Evolutionary conservation across 1,140 invertebrate species (phyloP).

Genomic region (Drosophila eugracilis): DNA sequence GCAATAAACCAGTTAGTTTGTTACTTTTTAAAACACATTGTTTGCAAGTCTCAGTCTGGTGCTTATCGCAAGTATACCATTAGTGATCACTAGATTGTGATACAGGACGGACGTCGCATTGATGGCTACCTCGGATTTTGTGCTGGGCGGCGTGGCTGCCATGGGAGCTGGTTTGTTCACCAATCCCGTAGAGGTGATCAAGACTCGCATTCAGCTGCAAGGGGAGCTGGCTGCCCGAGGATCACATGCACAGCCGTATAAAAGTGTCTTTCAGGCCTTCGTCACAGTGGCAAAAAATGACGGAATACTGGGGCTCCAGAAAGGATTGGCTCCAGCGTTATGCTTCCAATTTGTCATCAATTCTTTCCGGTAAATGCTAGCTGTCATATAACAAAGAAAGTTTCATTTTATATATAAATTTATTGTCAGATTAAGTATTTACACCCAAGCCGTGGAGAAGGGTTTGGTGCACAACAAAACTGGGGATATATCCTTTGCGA

Average conservation of each 20-base stretch:
- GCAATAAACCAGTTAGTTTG: slow-evolving; percentile 59
- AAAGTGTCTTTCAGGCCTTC: slow-evolving; percentile 89
- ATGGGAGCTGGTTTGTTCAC: slow-evolving; percentile 87
- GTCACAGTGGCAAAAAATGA: slow-evolving; percentile 87
- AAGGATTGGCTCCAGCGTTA: slow-evolving; percentile 93
- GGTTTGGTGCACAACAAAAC: slow-evolving; percentile 89
- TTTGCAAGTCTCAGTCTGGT: background rate
- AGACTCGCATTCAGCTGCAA: slow-evolving; percentile 95
- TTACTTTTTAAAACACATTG: slow-evolving; percentile 9
- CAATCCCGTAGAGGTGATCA: slow-evolving; percentile 92
- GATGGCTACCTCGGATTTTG: slow-evolving; percentile 77
- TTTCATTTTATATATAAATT: background rate
- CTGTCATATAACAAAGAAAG: background rate
- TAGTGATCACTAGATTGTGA: slow-evolving; percentile 30
- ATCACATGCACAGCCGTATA: slow-evolving; percentile 86
- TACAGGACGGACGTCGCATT: slow-evolving; percentile 8
- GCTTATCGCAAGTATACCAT: slow-evolving; percentile 24
- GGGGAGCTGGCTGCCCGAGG: slow-evolving; percentile 92
- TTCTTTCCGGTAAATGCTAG: slow-evolving; percentile 87
- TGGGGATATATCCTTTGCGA: slow-evolving; percentile 89
- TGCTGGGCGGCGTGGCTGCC: slow-evolving; percentile 86
- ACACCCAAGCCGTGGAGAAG: slow-evolving; percentile 90
- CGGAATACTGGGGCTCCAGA: slow-evolving; percentile 91
- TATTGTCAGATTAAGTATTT: slow-evolving; percentile 89
- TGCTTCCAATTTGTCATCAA: slow-evolving; percentile 87